phyloP scores from a whole-genome alignment of 2,797 vertebrate species.

The Phoeniculus purpureus region DNA sequence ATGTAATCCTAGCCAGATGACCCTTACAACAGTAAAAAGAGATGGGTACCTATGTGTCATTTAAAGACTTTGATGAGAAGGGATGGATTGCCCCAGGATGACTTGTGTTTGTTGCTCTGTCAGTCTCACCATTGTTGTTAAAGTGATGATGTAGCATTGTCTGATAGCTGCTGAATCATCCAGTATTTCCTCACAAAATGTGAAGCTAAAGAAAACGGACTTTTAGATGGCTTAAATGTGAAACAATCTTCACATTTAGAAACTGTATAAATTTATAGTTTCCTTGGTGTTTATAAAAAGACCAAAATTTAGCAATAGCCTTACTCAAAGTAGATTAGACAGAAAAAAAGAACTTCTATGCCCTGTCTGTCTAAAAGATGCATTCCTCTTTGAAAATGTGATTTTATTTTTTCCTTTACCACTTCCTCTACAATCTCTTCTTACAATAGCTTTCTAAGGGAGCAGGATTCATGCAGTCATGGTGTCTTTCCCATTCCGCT shows the following conservation, averaged over 20 bases:
- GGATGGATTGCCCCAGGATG: not conserved
- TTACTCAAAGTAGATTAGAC: not conserved
- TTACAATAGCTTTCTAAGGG: not conserved
- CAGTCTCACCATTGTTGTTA: not conserved
- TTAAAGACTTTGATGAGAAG: not conserved
- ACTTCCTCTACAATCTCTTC: accelerated
- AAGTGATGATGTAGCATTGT: not conserved
- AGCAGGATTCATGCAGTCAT: not conserved
- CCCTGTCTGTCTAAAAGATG: not conserved
- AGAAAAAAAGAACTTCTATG: accelerated
- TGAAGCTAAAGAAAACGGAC: not conserved
- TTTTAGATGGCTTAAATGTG: not conserved
- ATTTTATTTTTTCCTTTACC: not conserved
- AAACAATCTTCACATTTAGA: not conserved
- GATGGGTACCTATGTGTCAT: not conserved
- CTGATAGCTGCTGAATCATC: not conserved
- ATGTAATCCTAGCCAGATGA: constrained; percentile 3
- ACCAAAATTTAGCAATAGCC: not conserved
- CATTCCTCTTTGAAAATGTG: not conserved
- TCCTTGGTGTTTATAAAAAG: not conserved
- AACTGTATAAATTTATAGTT: not conserved
- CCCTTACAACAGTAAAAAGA: not conserved
- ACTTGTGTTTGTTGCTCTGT: not conserved
- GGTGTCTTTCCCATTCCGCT: not conserved
- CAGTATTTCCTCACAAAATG: not conserved